phyloP scores from a whole-genome alignment of 2,797 vertebrate species.

The Thalassophryne amazonica region DNA sequence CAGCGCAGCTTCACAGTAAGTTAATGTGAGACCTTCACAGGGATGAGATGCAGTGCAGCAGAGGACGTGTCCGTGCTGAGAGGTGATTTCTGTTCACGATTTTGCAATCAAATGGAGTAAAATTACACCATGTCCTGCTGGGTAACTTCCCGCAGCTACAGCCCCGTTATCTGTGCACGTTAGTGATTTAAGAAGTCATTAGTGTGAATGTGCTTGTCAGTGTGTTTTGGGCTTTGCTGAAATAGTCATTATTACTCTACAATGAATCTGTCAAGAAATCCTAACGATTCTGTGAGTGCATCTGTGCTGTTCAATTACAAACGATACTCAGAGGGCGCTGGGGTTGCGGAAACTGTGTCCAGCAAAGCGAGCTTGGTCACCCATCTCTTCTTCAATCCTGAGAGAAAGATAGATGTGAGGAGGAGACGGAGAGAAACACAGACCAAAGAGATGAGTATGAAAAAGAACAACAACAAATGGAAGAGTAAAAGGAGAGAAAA shows the following conservation, averaged over 20 bases:
- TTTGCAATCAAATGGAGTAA: slow-evolving; percentile 6
- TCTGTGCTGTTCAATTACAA: background rate
- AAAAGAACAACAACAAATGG: slow-evolving; percentile 2
- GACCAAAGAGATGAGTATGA: background rate
- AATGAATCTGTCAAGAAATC: slow-evolving; percentile 9
- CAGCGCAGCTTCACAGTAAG: too few species aligned
- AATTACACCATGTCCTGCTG: slow-evolving; percentile 4
- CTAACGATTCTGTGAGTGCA: background rate
- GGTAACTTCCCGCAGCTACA: slow-evolving; percentile 21
- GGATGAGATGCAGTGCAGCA: too few species aligned
- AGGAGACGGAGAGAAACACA: background rate
- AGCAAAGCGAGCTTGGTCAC: slow-evolving; percentile 89
- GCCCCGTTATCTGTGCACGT: slow-evolving; percentile 5
- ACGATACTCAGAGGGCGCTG: slow-evolving; percentile 81
- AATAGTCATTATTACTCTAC: slow-evolving; percentile 8
- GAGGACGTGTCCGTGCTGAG: too few species aligned
- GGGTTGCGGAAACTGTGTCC: slow-evolving; percentile 95
- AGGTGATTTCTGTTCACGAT: slow-evolving; percentile 19
- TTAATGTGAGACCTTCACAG: too few species aligned
- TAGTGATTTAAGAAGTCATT: slow-evolving; percentile 16
- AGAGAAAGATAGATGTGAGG: slow-evolving; percentile 20
- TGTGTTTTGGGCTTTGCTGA: slow-evolving; percentile 15
- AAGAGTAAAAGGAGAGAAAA: background rate
- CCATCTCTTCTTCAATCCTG: slow-evolving; percentile 94
- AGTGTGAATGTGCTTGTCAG: slow-evolving; percentile 1